Base-by-base conservation (phyloP, 2,113 vertebrate species). In the Apistogramma diplotaenia region DNA sequence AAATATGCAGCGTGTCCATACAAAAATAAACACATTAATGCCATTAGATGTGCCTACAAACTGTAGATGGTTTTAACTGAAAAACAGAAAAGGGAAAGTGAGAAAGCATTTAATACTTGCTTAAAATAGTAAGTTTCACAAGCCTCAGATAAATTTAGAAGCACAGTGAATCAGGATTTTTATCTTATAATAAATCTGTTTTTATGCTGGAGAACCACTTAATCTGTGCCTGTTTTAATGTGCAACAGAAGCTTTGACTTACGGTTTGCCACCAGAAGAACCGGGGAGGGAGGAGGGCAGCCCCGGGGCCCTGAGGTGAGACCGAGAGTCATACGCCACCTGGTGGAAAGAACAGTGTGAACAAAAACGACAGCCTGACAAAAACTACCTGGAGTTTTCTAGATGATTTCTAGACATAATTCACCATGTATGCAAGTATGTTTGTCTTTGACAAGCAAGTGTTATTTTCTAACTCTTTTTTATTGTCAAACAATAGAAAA, bases 221-320 rank as follows among this genome's bases (percentile, higher is more conserved):
- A 65, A 65, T 27, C 61, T 65, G 37, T 40, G 37, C 21, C 10
- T 1, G 29, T 51, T 16, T n/a, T 15, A 6, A 8, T 37, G 10
- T 16, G 2, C 25, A 19, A 25, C 2, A 65, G 10, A 19, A 67
- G 29, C 12, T 40, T 13, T 54, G 84, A 96, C 97, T 97, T 89
- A 99, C 97, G 96, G 96, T 74, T 98, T 98, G 35, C 96, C 96
- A 27, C 95, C 96, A 0, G 97, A 92, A 27, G 96, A 78, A 16
- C 94, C 85, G 18, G 97, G 93, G 84, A 97, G 91, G 0, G 97
- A 96, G 0, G 97, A 95, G 11, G 97, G 94, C 81, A 96, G 78
- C n/a, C 92, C 88, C 0, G 96, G 91, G 4, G 95, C 93, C 71
- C 97, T 96, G 88, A 98, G 93, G 80, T 97, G 97, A 61, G 97